Conservation (phyloP, 30 jellyfish, hydroid and myxozoan species). For the Hydractinia symbiolongicarpus region DNA sequence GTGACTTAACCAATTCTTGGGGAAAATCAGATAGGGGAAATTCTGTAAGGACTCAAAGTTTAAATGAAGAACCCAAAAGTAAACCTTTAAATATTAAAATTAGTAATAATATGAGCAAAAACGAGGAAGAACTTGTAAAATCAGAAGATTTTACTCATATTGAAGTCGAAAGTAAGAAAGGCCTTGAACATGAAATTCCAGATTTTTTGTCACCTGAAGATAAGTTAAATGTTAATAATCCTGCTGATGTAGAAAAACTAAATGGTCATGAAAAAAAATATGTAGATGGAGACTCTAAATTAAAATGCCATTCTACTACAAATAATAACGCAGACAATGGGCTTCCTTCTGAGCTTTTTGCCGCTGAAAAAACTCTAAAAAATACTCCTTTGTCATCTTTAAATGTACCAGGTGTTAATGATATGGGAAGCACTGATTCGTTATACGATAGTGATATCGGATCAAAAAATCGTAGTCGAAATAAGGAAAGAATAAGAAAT, state of each 20-base stretch:
- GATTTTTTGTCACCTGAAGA: constrained; percentile 6
- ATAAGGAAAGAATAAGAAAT: constrained; percentile 30
- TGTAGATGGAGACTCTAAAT: neutral
- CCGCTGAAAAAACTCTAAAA: neutral
- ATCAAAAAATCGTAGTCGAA: constrained; percentile 8
- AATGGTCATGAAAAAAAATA: neutral
- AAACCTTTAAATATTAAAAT: neutral
- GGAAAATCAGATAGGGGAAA: neutral
- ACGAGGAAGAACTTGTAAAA: neutral
- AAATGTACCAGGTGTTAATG: constrained; percentile 16
- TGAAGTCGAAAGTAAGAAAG: neutral
- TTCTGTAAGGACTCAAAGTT: neutral
- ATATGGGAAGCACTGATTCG: constrained; percentile 27
- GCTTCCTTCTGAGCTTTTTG: neutral
- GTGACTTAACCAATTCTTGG: neutral
- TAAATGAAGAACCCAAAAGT: neutral
- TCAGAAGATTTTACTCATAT: neutral
- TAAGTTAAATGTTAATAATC: neutral
- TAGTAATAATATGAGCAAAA: neutral
- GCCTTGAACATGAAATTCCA: neutral
- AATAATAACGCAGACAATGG: neutral
- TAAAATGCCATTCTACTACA: neutral
- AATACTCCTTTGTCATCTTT: neutral
- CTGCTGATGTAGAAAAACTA: neutral
- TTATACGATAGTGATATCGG: constrained; percentile 23